Conservation (phyloP, 1,140 invertebrate genomes). For the Potamilus streckersoni region DNA sequence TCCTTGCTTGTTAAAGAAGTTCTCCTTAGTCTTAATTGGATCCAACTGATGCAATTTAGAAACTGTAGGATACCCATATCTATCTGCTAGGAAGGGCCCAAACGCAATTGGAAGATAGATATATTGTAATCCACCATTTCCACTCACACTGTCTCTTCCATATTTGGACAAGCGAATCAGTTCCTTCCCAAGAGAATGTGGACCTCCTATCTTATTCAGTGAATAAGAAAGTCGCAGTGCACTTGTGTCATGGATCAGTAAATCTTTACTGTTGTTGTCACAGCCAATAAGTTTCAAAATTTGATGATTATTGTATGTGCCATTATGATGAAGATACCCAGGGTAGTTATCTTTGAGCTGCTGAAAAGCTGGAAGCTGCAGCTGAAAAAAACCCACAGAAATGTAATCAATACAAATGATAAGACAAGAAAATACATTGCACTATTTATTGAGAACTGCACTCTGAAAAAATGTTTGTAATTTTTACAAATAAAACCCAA, state of each 20-base stretch:
- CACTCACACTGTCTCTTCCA: slow-evolving; percentile 55
- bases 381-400: slow-evolving; percentile 39
- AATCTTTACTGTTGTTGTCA: slow-evolving; percentile 19
- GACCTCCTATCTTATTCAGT: slow-evolving; percentile 57
- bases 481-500: too few species aligned
- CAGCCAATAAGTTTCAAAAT: slow-evolving; percentile 42
- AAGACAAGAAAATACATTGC: too few species aligned
- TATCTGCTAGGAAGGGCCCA: slow-evolving; percentile 63
- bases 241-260: slow-evolving; percentile 56
- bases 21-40: slow-evolving; percentile 51
- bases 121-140: slow-evolving; percentile 50
- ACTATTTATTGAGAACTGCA: too few species aligned
- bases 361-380: slow-evolving; percentile 47
- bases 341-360: slow-evolving; percentile 51
- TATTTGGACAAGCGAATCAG: slow-evolving; percentile 54
- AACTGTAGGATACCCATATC: slow-evolving; percentile 61
- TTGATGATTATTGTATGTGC: slow-evolving; percentile 49
- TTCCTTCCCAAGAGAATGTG: slow-evolving; percentile 52
- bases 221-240: slow-evolving; percentile 58
- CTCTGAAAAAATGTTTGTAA: too few species aligned
- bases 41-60: slow-evolving; percentile 54
- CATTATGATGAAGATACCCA: slow-evolving; percentile 61
- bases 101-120: slow-evolving; percentile 62
- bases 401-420: neutral
- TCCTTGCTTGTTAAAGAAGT: slow-evolving; percentile 59